These are phyloP conservation scores for Poecilia velifera DNA, from an alignment of 2,797 vertebrate species.

Conservation along the genomic window DNA sequence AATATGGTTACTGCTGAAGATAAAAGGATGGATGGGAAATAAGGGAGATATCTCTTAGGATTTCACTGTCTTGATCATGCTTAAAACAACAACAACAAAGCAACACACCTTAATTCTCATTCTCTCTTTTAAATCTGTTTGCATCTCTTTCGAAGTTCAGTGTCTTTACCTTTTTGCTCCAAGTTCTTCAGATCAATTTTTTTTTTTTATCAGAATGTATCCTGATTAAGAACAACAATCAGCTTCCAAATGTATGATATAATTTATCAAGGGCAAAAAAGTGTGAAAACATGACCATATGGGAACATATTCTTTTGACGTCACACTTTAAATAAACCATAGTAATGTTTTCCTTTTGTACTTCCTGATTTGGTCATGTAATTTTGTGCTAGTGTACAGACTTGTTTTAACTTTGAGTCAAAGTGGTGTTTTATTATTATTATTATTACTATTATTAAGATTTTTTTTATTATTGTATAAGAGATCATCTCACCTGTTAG, in stretches of 20 bases:
- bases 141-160: neutral
- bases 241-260: neutral
- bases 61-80: neutral
- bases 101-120: neutral
- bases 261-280: neutral
- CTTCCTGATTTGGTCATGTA: neutral
- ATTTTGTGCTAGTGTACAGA: neutral
- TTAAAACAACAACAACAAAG: neutral
- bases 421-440: neutral
- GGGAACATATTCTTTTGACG: no score
- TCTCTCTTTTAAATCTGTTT: neutral
- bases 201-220: neutral
- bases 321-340: neutral
- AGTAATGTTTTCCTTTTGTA: neutral
- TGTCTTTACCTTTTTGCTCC: neutral
- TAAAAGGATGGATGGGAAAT: neutral
- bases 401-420: slow-evolving; percentile 2
- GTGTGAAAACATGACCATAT: neutral
- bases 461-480: neutral
- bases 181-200: neutral
- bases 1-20: neutral
- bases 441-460: neutral
- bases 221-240: neutral
- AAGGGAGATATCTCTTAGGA: neutral
- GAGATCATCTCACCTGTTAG: neutral